Percentiles rank a stretch among this genome's conserved stretches.
Evolutionary conservation across 2,113 vertebrate species (phyloP).

Genomic region (Salminus brasiliensis): DNA sequence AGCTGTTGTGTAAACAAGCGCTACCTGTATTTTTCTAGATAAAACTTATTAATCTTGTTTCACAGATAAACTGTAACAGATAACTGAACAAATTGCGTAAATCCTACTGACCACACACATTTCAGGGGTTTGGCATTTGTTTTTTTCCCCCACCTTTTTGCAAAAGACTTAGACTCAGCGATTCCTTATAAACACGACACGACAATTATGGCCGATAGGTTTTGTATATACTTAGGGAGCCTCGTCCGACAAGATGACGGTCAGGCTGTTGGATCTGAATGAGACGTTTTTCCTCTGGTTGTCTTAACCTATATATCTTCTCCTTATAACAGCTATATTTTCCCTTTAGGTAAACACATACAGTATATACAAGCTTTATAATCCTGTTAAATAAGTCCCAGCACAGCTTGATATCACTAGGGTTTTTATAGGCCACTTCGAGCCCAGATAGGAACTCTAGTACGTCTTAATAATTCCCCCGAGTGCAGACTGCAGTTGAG

Average conservation of each 20-base stretch:
- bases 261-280: not conserved
- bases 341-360: slow-evolving; percentile 32
- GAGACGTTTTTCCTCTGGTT: not conserved
- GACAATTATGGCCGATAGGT: too few species aligned
- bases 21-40: slow-evolving; percentile 61
- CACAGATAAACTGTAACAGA: slow-evolving; percentile 58
- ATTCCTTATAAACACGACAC: not conserved
- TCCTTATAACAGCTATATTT: not conserved
- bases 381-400: slow-evolving; percentile 32
- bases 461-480: slow-evolving; percentile 68
- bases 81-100: slow-evolving; percentile 45
- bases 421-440: slow-evolving; percentile 72
- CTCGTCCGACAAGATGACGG: not conserved
- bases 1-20: slow-evolving; percentile 70
- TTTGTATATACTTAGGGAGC: too few species aligned
- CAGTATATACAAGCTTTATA: slow-evolving; percentile 36
- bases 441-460: slow-evolving; percentile 70
- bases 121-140: slow-evolving; percentile 10
- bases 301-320: not conserved
- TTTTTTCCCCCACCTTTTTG: not conserved
- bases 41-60: slow-evolving; percentile 60
- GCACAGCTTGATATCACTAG: slow-evolving; percentile 51
- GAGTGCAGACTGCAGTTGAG: slow-evolving; percentile 63
- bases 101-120: slow-evolving; percentile 37
- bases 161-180: not conserved